phyloP scores from a whole-genome alignment of 1,140 invertebrate species.

The Ephestia elutella region DNA sequence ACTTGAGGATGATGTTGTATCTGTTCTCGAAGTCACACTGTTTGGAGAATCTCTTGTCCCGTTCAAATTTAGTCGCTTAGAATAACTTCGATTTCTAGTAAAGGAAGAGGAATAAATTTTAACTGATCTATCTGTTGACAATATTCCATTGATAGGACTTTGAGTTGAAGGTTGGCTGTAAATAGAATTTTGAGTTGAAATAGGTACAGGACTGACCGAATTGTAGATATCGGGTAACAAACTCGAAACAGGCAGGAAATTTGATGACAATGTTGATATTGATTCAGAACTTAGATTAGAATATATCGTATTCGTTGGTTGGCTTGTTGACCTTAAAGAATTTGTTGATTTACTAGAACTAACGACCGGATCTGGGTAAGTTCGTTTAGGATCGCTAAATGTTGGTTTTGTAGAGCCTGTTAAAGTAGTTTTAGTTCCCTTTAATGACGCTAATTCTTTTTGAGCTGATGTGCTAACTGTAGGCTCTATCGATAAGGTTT shows the following conservation, averaged over 20 bases:
- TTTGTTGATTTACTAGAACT: too few species aligned
- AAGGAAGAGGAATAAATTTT: constrained; percentile 39
- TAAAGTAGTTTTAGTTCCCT: constrained; percentile 30
- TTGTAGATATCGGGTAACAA: constrained; percentile 22
- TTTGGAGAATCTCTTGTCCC: constrained; percentile 55
- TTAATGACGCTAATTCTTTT: constrained; percentile 41
- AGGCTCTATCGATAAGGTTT: constrained; percentile 34
- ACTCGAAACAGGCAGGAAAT: constrained; percentile 28
- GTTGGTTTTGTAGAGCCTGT: constrained; percentile 15
- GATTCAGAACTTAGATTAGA: constrained; percentile 7
- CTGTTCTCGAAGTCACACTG: constrained; percentile 46
- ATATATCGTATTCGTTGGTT: neutral
- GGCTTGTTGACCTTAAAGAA: neutral
- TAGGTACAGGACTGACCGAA: constrained; percentile 33
- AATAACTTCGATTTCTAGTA: constrained; percentile 53
- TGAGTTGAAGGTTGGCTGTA: neutral
- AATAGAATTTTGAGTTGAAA: constrained; percentile 43
- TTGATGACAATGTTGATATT: constrained; percentile 22
- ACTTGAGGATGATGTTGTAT: constrained; percentile 24
- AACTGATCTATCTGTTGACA: constrained; percentile 33
- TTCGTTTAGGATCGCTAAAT: constrained; percentile 23
- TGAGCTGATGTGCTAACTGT: constrained; percentile 44
- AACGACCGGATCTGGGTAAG: constrained; percentile 21
- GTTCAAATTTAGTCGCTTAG: constrained; percentile 53
- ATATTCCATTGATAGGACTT: constrained; percentile 18